Evolutionary conservation across 2,797 vertebrate species (phyloP).

Genomic region (Austrolebias charrua): DNA sequence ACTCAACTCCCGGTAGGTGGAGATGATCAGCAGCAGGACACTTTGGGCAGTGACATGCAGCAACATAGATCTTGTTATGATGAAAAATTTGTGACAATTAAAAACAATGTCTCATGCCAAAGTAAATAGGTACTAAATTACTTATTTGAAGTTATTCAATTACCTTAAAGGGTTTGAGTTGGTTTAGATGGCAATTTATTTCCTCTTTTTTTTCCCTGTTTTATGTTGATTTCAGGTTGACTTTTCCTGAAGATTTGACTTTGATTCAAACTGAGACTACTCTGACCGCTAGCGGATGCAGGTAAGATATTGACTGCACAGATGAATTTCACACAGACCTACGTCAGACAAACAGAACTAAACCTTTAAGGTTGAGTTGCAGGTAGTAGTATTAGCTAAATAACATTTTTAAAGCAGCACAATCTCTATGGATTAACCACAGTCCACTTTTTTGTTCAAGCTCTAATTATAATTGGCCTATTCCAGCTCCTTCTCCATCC

Average conservation of each 20-base stretch:
- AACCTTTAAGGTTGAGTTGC: conserved; percentile 12
- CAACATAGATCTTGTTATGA: too few species aligned
- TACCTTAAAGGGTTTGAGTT: not conserved
- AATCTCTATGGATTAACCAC: conserved; percentile 52
- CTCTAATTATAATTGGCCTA: conserved; percentile 79
- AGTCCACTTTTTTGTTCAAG: conserved; percentile 57
- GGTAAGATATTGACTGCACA: not conserved
- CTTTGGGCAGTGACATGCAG: too few species aligned
- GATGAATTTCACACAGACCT: not conserved
- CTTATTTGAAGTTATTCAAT: too few species aligned
- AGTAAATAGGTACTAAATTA: too few species aligned
- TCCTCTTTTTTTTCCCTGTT: too few species aligned
- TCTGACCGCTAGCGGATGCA: not conserved
- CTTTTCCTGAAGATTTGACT: not conserved
- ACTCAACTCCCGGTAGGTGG: too few species aligned
- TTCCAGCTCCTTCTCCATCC: conserved; percentile 68
- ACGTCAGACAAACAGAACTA: not conserved
- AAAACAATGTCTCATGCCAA: too few species aligned
- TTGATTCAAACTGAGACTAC: not conserved
- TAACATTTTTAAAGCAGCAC: conserved; percentile 32
- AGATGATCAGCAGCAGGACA: too few species aligned
- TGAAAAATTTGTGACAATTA: too few species aligned
- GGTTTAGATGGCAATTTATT: not conserved
- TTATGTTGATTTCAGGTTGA: too few species aligned
- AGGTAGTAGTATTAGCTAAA: conserved; percentile 36